A percentile compares a stretch with the other conserved stretches of the same genome.
phyloP scores from a whole-genome alignment of 2,113 vertebrate genomes.

The Cebus imitator region DNA sequence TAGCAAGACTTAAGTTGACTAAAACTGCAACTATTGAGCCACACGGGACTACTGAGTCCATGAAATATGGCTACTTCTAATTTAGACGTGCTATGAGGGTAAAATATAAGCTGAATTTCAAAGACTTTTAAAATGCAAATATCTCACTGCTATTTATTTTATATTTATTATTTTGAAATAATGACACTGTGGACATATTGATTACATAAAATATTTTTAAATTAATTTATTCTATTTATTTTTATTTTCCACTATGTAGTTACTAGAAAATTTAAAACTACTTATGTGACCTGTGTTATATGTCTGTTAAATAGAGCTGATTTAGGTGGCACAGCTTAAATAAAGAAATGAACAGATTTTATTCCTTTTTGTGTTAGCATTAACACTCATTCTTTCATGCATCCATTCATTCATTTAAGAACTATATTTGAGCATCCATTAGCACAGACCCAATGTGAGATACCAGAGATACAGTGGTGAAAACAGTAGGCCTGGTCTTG shows the following conservation, averaged over 20 bases:
- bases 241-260: not conserved
- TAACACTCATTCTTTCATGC: slow-evolving; percentile 52
- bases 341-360: not conserved
- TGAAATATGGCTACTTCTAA: not conserved
- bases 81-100: not conserved
- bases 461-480: not conserved
- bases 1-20: not conserved
- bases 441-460: not conserved
- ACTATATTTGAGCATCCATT: not conserved
- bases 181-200: not conserved
- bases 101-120: not conserved
- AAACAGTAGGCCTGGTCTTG: not conserved
- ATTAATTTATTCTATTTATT: not conserved
- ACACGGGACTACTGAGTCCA: not conserved
- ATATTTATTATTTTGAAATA: not conserved
- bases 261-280: not conserved
- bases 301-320: not conserved
- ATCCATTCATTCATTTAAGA: slow-evolving; percentile 48
- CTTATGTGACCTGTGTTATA: not conserved
- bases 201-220: not conserved
- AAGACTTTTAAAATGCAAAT: not conserved
- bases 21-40: not conserved
- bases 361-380: not conserved
- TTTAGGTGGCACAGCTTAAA: not conserved
- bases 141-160: not conserved